A percentile compares a stretch with the other conserved stretches of the same genome.
These are phyloP conservation scores for Caenorhabditis inopinata DNA, from an alignment of 1,140 invertebrate genomes.

Conservation along the genomic window DNA sequence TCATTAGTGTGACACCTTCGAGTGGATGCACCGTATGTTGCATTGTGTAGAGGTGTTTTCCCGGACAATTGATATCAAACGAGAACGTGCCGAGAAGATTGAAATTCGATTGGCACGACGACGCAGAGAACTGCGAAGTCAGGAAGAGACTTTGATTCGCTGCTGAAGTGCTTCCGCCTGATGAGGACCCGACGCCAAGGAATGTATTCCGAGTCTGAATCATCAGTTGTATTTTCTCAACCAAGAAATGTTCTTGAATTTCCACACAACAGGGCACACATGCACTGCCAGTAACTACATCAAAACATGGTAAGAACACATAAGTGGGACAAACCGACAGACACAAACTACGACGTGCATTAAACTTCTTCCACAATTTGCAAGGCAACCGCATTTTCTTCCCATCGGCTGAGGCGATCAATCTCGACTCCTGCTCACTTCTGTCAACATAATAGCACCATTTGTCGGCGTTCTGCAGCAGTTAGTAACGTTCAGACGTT, in stretches of 20 bases:
- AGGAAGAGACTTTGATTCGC: background rate
- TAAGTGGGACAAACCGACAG: background rate
- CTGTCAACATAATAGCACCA: constrained; percentile 23
- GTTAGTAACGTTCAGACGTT: background rate
- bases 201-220: background rate
- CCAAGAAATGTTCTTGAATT: background rate
- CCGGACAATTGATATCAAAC: constrained; percentile 1
- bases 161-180: background rate
- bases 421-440: background rate
- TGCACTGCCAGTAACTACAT: too few relatives aligned
- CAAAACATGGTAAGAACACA: too few relatives aligned
- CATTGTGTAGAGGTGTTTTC: constrained; percentile 8
- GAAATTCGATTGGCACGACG: constrained; percentile 38
- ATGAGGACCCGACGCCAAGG: background rate
- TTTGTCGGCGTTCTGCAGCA: background rate
- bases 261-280: too few relatives aligned
- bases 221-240: too few relatives aligned
- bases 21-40: constrained; percentile 20
- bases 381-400: background rate
- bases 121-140: background rate
- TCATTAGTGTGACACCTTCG: constrained; percentile 20
- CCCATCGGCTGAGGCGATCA: background rate
- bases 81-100: constrained; percentile 26
- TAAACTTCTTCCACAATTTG: background rate
- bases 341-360: background rate